Evolutionary conservation across 2,888 invertebrate genomes (phyloP), one percentile per base, ranked within the genome.

Genomic region (Cybosia mesomella): DNA sequence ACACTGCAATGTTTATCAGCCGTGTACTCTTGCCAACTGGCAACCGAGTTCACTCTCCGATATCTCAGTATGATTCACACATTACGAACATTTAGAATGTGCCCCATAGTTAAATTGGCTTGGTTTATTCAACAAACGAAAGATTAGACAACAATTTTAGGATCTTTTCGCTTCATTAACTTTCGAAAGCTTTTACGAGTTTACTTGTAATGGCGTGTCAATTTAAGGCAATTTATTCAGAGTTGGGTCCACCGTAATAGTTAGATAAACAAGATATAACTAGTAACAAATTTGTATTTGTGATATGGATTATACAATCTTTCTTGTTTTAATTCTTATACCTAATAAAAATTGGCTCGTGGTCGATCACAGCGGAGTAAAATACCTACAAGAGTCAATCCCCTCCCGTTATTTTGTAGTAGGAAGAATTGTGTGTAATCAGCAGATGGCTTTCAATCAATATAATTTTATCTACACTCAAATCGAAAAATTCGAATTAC

Each of bases 11-110:
- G 83, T 82, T 84, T 83, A 83, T 83, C 78, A 81, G 64, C 59
- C 71, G 75, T 82, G 85, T 79, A 72, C 65, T 71, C 66, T 54
- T 86, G 87, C 88, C 87, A 88, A 81, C 81, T 88, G 88, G 88
- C 88, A 87, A 64, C n/a, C 64, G 80, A 77, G 86, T 86, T 84
- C 85, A 82, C 70, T 81, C 80, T 76, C 79, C 63, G 71, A 64
- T 82, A 81, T 77, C 80, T 58, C 43, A 13, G 67, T 66, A 71
- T 85, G 86, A 86, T 70, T 86, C 86, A 86, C 70, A 60, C 68
- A 77, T 83, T 83, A 81, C 72, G 77, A 79, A 75, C 21, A 55
- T 68, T 67, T 71, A 66, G 39, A 58, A 58, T 49, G 24, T 21
- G 74, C 68, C 70, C 73, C 62, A 67, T 73, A 68, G 67, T 60